A percentile compares a stretch with the other conserved stretches of the same genome.
These are phyloP conservation scores for Amiota communis DNA, from an alignment of 2,888 invertebrate species.

Conservation along the genomic window DNA sequence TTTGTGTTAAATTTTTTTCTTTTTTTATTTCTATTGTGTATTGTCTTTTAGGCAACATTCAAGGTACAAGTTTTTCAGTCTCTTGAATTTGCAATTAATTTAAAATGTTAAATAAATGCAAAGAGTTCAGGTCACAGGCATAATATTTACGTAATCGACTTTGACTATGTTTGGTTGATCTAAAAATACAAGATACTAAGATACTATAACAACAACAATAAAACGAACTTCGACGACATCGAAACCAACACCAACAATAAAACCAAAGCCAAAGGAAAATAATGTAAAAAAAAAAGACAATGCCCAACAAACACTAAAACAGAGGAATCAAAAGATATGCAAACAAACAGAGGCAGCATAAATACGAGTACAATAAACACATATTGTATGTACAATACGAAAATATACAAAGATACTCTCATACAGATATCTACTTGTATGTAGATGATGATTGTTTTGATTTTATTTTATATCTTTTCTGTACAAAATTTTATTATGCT, in stretches of 20 bases:
- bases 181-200: neutral
- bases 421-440: neutral
- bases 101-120: constrained; percentile 57
- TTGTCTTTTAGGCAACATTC: constrained; percentile 2
- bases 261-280: neutral
- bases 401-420: constrained; percentile 1
- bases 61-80: constrained; percentile 32
- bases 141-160: constrained; percentile 56
- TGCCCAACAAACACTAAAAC: neutral
- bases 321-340: no score
- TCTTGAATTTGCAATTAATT: constrained; percentile 46
- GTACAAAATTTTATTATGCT: no score
- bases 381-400: no score
- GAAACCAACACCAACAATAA: neutral
- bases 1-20: neutral
- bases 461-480: no score
- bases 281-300: neutral
- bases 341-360: neutral
- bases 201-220: constrained; percentile 16
- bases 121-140: constrained; percentile 66
- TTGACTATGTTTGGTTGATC: constrained; percentile 8
- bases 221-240: neutral
- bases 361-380: no score
- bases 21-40: neutral
- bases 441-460: no score